Conservation (phyloP, 2,113 vertebrate species). For the Podarcis muralis region DNA sequence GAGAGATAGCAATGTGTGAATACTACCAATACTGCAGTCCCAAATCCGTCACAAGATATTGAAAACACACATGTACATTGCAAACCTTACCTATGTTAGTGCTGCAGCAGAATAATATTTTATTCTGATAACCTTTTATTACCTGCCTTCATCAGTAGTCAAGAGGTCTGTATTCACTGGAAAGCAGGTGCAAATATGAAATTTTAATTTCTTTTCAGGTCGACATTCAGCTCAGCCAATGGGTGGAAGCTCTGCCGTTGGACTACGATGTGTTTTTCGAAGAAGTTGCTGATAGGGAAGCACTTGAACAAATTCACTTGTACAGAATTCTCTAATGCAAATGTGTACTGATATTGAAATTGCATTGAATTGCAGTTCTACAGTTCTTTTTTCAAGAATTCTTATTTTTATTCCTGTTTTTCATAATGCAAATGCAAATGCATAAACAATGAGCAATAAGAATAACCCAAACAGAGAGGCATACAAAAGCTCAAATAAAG, state of each 20-base stretch:
- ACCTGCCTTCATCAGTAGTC: background rate
- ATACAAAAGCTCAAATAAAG: too few species aligned
- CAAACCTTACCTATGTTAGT: too few species aligned
- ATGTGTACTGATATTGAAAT: slow-evolving; percentile 33
- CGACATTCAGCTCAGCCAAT: slow-evolving; percentile 74
- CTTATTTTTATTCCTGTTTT: too few species aligned
- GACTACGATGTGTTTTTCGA: slow-evolving; percentile 79
- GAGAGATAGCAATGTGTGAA: too few species aligned
- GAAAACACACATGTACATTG: too few species aligned
- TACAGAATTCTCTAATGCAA: slow-evolving; percentile 82
- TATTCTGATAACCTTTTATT: background rate
- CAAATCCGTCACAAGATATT: too few species aligned
- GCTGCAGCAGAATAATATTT: too few species aligned
- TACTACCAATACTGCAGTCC: too few species aligned
- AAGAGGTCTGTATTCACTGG: background rate
- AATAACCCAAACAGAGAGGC: too few species aligned
- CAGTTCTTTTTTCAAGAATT: background rate
- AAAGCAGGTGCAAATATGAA: background rate
- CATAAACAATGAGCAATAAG: too few species aligned
- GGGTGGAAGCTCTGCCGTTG: slow-evolving; percentile 87
- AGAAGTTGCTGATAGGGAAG: slow-evolving; percentile 80
- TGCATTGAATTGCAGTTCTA: background rate
- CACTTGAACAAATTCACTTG: slow-evolving; percentile 88
- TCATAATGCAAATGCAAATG: too few species aligned
- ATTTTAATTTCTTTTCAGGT: slow-evolving; percentile 65